phyloP scores from a whole-genome alignment of 2,113 vertebrate species.

The Psephotus haematonotus region DNA sequence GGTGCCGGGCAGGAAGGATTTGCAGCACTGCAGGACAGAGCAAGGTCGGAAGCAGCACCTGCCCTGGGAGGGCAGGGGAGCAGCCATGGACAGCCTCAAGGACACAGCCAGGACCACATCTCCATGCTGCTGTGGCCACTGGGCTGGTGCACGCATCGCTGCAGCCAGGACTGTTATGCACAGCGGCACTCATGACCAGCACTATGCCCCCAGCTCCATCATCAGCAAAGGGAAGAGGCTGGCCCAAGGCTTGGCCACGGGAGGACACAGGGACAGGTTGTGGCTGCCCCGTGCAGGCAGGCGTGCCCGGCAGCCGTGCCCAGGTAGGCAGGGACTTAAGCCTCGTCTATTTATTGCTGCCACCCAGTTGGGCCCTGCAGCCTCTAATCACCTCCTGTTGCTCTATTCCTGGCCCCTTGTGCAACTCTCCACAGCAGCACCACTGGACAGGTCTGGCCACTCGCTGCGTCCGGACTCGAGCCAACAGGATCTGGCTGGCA shows the following conservation, averaged over 20 bases:
- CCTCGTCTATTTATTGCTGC: constrained; percentile 23
- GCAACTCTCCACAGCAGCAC: not conserved
- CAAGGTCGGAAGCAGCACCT: constrained; percentile 28
- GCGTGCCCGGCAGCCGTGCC: not conserved
- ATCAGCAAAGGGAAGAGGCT: not conserved
- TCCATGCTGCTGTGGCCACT: accelerated
- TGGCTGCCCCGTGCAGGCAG: accelerated
- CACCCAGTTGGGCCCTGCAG: not conserved
- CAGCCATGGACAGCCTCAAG: not conserved
- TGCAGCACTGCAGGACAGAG: constrained; percentile 24
- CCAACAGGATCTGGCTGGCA: constrained; percentile 19
- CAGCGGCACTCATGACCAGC: accelerated
- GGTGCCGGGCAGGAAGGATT: constrained; percentile 8
- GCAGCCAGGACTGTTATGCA: not conserved
- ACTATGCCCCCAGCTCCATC: not conserved
- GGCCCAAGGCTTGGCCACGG: not conserved
- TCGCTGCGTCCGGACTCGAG: not conserved
- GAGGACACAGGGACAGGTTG: not conserved
- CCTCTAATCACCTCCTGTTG: constrained; percentile 27
- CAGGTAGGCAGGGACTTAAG: constrained; percentile 42
- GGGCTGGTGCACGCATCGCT: accelerated
- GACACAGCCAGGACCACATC: not conserved
- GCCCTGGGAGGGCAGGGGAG: not conserved
- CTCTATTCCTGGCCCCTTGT: constrained; percentile 50
- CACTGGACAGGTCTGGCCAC: constrained; percentile 11